A percentile compares a stretch with the other conserved stretches of the same genome.
Conservation (phyloP, 2,888 invertebrate genomes). For the Noctua janthe region DNA sequence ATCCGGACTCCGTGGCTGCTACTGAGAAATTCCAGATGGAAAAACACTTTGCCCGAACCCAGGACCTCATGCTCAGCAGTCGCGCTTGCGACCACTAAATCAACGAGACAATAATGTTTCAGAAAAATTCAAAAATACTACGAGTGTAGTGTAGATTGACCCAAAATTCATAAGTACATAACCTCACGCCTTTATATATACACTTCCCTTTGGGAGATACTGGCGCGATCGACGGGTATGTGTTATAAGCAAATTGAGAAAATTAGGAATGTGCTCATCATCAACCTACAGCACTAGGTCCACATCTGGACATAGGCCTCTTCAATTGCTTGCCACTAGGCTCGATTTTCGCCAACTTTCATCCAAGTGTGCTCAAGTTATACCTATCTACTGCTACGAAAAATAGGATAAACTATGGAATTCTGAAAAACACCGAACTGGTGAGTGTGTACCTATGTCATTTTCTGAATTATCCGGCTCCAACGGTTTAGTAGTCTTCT, state of each 20-base stretch:
- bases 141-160: not conserved
- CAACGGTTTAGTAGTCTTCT: conserved; percentile 33
- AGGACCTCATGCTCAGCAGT: too few relatives aligned
- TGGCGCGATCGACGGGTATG: too few relatives aligned
- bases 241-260: not conserved
- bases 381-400: not conserved
- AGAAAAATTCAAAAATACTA: too few relatives aligned
- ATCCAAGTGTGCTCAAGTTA: not conserved
- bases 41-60: too few relatives aligned
- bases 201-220: too few relatives aligned
- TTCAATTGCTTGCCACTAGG: not conserved
- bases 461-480: conserved; percentile 42
- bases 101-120: too few relatives aligned
- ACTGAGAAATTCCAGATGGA: too few relatives aligned
- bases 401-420: not conserved
- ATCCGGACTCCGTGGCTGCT: too few relatives aligned
- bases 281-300: not conserved
- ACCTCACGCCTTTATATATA: not conserved
- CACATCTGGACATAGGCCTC: not conserved
- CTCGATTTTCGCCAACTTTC: not conserved
- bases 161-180: not conserved
- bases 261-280: not conserved
- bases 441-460: conserved; percentile 46
- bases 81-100: too few relatives aligned
- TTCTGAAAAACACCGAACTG: not conserved